A percentile compares a stretch with the other conserved stretches of the same genome.
Conservation (phyloP, 2,888 invertebrate genomes). For the Ennomos quercinarius region DNA sequence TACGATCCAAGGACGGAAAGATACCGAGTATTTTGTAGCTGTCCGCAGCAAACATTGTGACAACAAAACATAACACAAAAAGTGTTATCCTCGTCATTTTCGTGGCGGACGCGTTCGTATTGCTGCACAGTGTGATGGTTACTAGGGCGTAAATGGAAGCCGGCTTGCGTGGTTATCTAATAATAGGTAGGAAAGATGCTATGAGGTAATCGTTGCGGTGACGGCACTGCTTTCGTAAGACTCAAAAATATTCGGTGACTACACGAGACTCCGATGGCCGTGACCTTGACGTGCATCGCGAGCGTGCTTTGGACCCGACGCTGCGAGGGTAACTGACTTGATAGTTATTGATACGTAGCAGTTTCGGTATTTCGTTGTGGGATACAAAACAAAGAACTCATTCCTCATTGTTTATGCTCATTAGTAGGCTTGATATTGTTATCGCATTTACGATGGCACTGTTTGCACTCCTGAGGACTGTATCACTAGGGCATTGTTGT, state of each 20-base stretch:
- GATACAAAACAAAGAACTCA: slow-evolving; percentile 8
- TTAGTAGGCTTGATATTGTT: slow-evolving; percentile 13
- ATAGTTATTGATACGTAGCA: slow-evolving; percentile 24
- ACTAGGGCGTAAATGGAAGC: slow-evolving; percentile 74
- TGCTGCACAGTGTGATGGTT: slow-evolving; percentile 64
- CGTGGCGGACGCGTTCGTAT: slow-evolving; percentile 66
- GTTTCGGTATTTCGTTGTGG: too few species aligned
- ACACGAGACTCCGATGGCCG: slow-evolving; percentile 62
- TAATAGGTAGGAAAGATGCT: slow-evolving; percentile 71
- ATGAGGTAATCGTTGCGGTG: slow-evolving; percentile 79
- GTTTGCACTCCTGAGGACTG: not conserved
- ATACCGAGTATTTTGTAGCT: slow-evolving; percentile 82
- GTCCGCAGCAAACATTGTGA: slow-evolving; percentile 59
- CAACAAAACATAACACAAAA: slow-evolving; percentile 61
- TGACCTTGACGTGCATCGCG: slow-evolving; percentile 68
- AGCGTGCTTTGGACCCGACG: slow-evolving; percentile 52
- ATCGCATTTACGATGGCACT: slow-evolving; percentile 1
- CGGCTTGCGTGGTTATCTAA: slow-evolving; percentile 74
- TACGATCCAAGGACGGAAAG: slow-evolving; percentile 81
- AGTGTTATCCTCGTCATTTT: slow-evolving; percentile 65
- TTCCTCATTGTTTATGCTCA: slow-evolving; percentile 12
- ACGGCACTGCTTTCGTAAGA: slow-evolving; percentile 76
- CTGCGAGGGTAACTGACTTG: slow-evolving; percentile 53
- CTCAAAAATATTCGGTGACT: slow-evolving; percentile 74
- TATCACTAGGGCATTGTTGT: slow-evolving; percentile 7